Evolutionary conservation across 1,140 invertebrate species (phyloP).

Genomic region (Trichonephila inaurata): DNA sequence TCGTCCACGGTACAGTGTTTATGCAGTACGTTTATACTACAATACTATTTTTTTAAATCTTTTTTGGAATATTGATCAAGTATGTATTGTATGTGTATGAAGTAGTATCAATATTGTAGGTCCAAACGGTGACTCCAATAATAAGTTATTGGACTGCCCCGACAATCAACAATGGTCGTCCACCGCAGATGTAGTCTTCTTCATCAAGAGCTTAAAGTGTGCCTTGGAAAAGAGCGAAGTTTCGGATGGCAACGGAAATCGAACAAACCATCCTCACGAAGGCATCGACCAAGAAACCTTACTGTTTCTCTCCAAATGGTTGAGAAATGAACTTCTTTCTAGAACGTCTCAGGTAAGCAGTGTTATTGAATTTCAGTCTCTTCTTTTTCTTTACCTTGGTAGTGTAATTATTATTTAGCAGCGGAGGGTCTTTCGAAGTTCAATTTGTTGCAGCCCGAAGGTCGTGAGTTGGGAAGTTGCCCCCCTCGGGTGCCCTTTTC

Average conservation of each 20-base stretch:
- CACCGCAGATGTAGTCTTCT: neutral
- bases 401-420: neutral
- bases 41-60: too few relatives aligned
- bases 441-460: too few relatives aligned
- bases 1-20: too few relatives aligned
- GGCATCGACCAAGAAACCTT: slow-evolving; percentile 18
- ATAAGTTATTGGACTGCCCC: neutral
- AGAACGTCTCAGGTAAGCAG: slow-evolving; percentile 14
- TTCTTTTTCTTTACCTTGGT: neutral
- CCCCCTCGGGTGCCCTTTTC: too few relatives aligned
- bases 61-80: too few relatives aligned
- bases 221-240: slow-evolving; percentile 2
- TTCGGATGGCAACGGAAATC: slow-evolving; percentile 25
- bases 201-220: neutral
- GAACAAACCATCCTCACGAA: neutral
- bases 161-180: neutral
- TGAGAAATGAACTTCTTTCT: neutral
- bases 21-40: too few relatives aligned
- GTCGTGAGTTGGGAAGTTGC: too few relatives aligned
- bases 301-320: slow-evolving; percentile 7
- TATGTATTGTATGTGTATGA: too few relatives aligned
- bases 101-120: neutral
- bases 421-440: neutral
- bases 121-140: neutral
- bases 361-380: neutral